Base-by-base conservation (phyloP, 2,888 invertebrate species). In the Holacanthella duospinosa region DNA sequence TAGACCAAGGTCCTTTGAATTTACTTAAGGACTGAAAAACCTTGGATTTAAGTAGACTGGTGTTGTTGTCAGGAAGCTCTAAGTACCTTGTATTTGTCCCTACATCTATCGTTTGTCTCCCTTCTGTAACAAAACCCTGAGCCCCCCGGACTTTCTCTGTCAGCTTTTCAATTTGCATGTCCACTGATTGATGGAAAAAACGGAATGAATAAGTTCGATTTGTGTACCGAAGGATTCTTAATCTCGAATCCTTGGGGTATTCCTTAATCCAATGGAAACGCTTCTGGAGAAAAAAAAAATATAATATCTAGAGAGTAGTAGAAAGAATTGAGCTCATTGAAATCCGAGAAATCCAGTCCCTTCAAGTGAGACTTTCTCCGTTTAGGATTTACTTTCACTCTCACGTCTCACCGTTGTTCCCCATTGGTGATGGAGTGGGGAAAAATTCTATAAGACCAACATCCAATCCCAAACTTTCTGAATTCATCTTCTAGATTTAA, bases 131-230 rank as follows among this genome's bases (percentile, higher is more conserved):
- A n/a, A n/a, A n/a, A n/a, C n/a, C n/a, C n/a, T n/a, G n/a, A n/a
- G n/a, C 36, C 48, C 48, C n/a, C 12, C 48, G n/a, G 4, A 21
- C 21, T 21, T 9, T 48, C 48, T 21, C 48, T 48, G 12, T 48
- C 21, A 48, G 21, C 19, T 21, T 48, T 48, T 48, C 48, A 48
- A 48, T 48, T 48, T 48, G 4, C 48, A 48, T 48, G 4, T 9
- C 36, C 36, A 36, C 36, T 48, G 48, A 48, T 48, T 48, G 48
- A 48, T 48, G 48, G 48, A n/a, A n/a, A n/a, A n/a, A n/a, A n/a
- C n/a, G n/a, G n/a, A 48, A 48, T 48, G 48, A 21, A 9, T 36
- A 36, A 36, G 36, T 36, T 36, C 36, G 36, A 36, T 36, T 48
- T 48, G 16, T 21, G n/a, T 48, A n/a, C 21, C 4, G 48, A 9